Conservation (phyloP, 2,888 invertebrate species). For the Camptogramma bilineatum region DNA sequence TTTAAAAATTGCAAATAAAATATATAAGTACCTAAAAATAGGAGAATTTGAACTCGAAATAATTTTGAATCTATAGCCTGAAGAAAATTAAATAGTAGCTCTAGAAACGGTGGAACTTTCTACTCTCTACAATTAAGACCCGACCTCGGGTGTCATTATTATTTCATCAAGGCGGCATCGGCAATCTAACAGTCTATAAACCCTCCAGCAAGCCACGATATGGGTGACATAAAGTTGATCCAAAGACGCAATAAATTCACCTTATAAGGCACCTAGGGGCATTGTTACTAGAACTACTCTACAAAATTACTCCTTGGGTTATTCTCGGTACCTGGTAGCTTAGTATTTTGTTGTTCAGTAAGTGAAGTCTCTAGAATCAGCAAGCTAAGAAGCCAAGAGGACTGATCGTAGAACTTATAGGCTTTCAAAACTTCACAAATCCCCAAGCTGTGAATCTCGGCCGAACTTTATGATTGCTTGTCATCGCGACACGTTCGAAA, state of each 20-base stretch:
- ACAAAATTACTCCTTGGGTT: neutral
- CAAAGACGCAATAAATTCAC: constrained; percentile 14
- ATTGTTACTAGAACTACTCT: neutral
- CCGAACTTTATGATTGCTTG: constrained; percentile 29
- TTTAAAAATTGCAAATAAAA: too few species aligned
- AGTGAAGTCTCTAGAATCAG: neutral
- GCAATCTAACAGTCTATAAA: constrained; percentile 33
- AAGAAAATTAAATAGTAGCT: neutral
- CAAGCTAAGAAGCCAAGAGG: neutral
- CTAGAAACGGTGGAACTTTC: constrained; percentile 2
- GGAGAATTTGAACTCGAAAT: too few species aligned
- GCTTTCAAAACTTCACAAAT: constrained; percentile 26
- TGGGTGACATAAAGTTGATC: constrained; percentile 32
- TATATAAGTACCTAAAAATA: too few species aligned
- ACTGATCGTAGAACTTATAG: constrained; percentile 11
- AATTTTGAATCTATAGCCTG: too few species aligned
- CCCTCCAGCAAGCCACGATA: constrained; percentile 22
- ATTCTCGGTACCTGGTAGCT: neutral
- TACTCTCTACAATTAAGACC: constrained; percentile 14
- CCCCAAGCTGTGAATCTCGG: constrained; percentile 21
- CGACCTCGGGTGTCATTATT: constrained; percentile 29
- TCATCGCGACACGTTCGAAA: constrained; percentile 19
- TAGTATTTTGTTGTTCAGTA: neutral
- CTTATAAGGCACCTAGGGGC: neutral
- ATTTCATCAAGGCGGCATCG: constrained; percentile 34